phyloP scores from a whole-genome alignment of 2,888 invertebrate genomes.

The Cosmopolites sordidus region DNA sequence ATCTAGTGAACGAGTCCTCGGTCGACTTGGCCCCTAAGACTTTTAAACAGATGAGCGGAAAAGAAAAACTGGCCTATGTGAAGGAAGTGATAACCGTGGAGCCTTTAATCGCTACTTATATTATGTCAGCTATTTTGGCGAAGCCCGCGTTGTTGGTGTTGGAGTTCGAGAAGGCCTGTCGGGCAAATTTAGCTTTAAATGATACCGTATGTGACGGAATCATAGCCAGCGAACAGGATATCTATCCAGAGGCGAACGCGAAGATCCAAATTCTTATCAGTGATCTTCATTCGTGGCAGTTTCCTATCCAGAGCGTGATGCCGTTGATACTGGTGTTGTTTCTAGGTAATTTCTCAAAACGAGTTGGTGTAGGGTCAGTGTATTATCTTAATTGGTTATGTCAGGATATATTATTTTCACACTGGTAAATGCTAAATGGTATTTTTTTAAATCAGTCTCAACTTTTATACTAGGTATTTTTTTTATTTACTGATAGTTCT shows the following conservation, averaged over 20 bases:
- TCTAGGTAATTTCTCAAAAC: constrained; percentile 31
- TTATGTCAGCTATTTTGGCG: constrained; percentile 40
- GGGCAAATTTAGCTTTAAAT: constrained; percentile 51
- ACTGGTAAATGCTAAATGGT: no score
- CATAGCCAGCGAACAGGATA: constrained; percentile 36
- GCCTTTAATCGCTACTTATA: constrained; percentile 42
- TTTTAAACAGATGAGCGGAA: constrained; percentile 30
- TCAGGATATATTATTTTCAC: no score
- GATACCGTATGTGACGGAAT: constrained; percentile 52
- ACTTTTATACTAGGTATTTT: not conserved
- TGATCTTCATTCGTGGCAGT: constrained; percentile 45
- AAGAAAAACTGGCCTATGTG: constrained; percentile 30
- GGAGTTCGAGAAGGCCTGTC: constrained; percentile 56
- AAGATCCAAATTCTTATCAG: constrained; percentile 50
- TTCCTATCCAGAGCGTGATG: constrained; percentile 41
- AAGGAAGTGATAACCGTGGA: constrained; percentile 44
- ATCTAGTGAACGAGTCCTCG: constrained; percentile 38
- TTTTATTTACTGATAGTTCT: no score
- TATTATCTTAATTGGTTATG: no score
- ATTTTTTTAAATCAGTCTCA: not conserved
- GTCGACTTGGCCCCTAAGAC: constrained; percentile 33
- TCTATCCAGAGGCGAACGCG: constrained; percentile 44
- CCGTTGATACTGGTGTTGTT: constrained; percentile 44
- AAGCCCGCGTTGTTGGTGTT: constrained; percentile 51
- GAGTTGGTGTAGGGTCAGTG: no score